These are phyloP conservation scores for Myripristis jacobus DNA, from an alignment of 2,797 vertebrate species.

Conservation along the genomic window DNA sequence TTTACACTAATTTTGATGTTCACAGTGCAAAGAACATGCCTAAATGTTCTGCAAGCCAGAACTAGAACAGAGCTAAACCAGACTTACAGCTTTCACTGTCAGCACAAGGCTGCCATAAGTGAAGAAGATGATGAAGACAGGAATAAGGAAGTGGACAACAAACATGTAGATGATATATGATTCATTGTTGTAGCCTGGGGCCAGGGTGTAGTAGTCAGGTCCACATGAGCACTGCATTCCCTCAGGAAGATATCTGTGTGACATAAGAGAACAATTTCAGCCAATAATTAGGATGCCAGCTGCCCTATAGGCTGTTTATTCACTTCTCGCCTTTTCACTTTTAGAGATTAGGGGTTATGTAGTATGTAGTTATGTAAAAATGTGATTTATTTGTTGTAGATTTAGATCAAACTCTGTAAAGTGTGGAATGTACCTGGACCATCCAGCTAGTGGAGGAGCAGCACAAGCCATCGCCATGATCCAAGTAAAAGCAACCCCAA, in stretches of 20 bases:
- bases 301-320: neutral
- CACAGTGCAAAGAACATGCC: no score
- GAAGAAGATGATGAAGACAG: conserved; percentile 84
- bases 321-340: no score
- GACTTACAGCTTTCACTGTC: conserved; percentile 86
- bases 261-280: neutral
- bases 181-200: conserved; percentile 85
- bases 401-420: neutral
- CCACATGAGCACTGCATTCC: conserved; percentile 87
- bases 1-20: no score
- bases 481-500: conserved; percentile 85
- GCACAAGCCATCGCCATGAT: conserved; percentile 83
- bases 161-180: conserved; percentile 89
- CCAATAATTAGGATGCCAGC: no score
- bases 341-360: no score
- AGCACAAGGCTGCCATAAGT: conserved; percentile 86
- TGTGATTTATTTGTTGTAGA: no score
- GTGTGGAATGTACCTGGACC: conserved; percentile 82
- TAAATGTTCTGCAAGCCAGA: neutral
- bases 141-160: conserved; percentile 76
- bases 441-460: conserved; percentile 82
- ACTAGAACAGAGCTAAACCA: no score
- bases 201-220: conserved; percentile 87
- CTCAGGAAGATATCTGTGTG: conserved; percentile 84
- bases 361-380: no score